These are phyloP conservation scores for Urocolius indicus DNA, from an alignment of 2,113 vertebrate species.

Conservation along the genomic window DNA sequence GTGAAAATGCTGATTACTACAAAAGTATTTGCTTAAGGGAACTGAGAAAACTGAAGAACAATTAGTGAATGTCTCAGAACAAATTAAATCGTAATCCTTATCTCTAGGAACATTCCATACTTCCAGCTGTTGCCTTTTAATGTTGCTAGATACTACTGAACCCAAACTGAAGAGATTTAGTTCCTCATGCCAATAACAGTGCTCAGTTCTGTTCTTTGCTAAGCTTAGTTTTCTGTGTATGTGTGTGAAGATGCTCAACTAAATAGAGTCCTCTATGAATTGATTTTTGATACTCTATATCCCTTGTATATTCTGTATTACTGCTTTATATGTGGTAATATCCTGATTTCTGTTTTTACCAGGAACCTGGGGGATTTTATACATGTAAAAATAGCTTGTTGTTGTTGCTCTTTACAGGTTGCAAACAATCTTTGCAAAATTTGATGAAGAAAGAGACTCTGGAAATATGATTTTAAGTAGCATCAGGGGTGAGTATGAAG, in stretches of 20 bases:
- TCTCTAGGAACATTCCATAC: background rate
- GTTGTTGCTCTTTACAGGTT: slow-evolving; percentile 82
- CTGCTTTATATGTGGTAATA: background rate
- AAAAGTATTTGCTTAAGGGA: background rate
- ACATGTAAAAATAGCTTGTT: background rate
- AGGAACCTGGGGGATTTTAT: background rate
- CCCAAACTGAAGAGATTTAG: background rate
- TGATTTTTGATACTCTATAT: background rate
- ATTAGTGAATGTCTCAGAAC: background rate
- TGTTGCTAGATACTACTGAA: background rate
- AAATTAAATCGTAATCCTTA: background rate
- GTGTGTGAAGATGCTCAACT: background rate
- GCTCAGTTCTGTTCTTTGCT: background rate
- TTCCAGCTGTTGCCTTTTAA: background rate
- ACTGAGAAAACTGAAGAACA: background rate
- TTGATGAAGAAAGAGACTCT: slow-evolving; percentile 94
- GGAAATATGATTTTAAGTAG: slow-evolving; percentile 91
- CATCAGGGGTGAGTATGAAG: slow-evolving; percentile 85
- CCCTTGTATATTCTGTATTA: background rate
- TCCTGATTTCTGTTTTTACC: background rate
- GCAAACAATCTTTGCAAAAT: slow-evolving; percentile 90
- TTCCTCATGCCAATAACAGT: background rate
- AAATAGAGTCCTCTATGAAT: background rate
- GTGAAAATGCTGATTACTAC: background rate
- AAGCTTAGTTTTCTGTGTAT: background rate